phyloP scores from a whole-genome alignment of 2,113 vertebrate species.

The Eublepharis macularius region DNA sequence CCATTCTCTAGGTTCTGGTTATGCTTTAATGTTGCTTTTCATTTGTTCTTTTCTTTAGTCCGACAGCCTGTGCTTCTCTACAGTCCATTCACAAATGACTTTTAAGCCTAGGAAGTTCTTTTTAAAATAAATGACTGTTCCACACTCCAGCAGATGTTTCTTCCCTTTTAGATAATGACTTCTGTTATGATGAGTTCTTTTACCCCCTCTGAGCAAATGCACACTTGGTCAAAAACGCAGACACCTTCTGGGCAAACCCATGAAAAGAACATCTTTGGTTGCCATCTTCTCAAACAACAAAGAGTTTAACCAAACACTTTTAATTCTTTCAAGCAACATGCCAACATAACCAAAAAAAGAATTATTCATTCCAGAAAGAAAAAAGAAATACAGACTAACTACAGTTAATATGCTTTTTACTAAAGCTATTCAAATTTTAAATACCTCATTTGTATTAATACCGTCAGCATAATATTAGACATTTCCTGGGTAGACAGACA shows the following conservation, averaged over 20 bases:
- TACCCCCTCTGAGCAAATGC: not conserved
- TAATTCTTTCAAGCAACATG: constrained; percentile 27
- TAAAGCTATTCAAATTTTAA: constrained; percentile 49
- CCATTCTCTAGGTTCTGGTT: not conserved
- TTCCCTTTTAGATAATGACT: not conserved
- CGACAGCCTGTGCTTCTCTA: not conserved
- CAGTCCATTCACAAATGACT: not conserved
- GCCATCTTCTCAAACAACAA: not conserved
- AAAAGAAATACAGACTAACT: constrained; percentile 31
- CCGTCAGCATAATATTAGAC: constrained; percentile 47
- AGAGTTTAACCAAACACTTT: constrained; percentile 10
- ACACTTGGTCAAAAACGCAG: fast-evolving
- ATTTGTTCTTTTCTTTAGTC: fast-evolving
- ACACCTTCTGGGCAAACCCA: not conserved
- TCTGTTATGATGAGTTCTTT: not conserved
- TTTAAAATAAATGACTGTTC: not conserved
- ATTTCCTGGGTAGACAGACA: constrained; percentile 23
- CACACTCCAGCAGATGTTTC: not conserved
- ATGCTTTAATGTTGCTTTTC: not conserved
- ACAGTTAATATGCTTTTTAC: constrained; percentile 57
- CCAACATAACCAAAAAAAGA: constrained; percentile 7
- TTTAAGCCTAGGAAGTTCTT: not conserved
- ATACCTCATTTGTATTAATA: constrained; percentile 56
- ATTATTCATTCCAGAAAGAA: not conserved
- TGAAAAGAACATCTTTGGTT: not conserved